Percentiles rank a stretch among this genome's conserved stretches.
These are phyloP conservation scores for Epizoanthus rinbou DNA, from an alignment of 92 coral and sea anemone species.

Conservation along the genomic window DNA sequence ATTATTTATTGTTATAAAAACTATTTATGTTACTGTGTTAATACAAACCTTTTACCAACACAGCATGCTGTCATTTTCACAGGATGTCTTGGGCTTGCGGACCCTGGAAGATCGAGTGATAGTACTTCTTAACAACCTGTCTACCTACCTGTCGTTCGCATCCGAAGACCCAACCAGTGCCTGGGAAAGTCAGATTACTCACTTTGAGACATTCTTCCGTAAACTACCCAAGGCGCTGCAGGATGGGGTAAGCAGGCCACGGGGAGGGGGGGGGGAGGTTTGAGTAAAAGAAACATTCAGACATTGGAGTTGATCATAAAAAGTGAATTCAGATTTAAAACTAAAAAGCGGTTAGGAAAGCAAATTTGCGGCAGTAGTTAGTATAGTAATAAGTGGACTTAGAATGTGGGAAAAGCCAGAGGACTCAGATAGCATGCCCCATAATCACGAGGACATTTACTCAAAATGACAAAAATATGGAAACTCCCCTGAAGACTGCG, in stretches of 20 bases:
- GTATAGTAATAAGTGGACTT: no score
- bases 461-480: no score
- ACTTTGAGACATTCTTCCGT: conserved; percentile 92
- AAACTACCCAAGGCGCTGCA: conserved; percentile 90
- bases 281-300: background rate
- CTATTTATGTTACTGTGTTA: background rate
- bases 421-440: no score
- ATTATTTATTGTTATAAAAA: background rate
- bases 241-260: conserved; percentile 70
- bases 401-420: no score
- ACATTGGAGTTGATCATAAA: background rate
- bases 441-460: no score
- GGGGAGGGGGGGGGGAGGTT: no score
- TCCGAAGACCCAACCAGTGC: conserved; percentile 93
- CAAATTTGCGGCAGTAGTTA: no score
- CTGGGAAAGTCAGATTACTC: conserved; percentile 97
- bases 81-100: conserved; percentile 93
- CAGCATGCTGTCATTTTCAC: background rate
- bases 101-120: conserved; percentile 91
- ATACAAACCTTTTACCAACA: background rate
- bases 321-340: no score
- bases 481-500: no score
- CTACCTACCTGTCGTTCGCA: conserved; percentile 81
- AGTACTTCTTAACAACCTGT: conserved; percentile 74
- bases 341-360: no score